phyloP scores from a whole-genome alignment of 2,797 vertebrate species.

The Phaenicophaeus curvirostris region DNA sequence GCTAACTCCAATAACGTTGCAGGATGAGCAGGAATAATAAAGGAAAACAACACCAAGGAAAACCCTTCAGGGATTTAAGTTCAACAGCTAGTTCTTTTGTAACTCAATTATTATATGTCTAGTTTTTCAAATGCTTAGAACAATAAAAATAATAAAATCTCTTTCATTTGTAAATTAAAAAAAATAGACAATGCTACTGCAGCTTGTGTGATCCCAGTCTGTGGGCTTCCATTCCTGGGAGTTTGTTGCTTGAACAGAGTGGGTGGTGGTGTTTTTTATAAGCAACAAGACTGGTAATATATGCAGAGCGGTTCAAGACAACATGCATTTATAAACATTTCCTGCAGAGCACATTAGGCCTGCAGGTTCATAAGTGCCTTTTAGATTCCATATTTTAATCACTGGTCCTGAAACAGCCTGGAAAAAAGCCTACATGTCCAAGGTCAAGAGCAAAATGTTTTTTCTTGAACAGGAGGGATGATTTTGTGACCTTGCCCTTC shows the following conservation, averaged over 20 bases:
- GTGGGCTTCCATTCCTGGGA: neutral
- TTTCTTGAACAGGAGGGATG: neutral
- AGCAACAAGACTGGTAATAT: neutral
- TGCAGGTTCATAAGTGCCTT: neutral
- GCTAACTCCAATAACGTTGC: neutral
- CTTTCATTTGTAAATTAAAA: neutral
- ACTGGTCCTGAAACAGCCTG: neutral
- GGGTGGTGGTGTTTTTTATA: neutral
- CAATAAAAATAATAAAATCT: neutral
- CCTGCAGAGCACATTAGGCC: constrained; percentile 1
- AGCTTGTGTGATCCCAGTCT: neutral
- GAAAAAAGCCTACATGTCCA: neutral
- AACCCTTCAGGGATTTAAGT: neutral
- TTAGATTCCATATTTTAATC: neutral
- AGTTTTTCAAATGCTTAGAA: neutral
- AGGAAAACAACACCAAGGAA: neutral
- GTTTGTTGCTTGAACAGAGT: neutral
- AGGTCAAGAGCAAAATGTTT: neutral
- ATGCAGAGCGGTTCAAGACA: neutral
- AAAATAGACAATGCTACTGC: neutral
- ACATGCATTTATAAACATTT: neutral
- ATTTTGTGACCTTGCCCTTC: neutral
- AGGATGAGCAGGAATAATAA: neutral
- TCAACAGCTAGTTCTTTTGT: neutral
- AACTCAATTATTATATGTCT: neutral